Base-by-base conservation (phyloP, 2,113 vertebrate genomes). In the Seriola quinqueradiata region DNA sequence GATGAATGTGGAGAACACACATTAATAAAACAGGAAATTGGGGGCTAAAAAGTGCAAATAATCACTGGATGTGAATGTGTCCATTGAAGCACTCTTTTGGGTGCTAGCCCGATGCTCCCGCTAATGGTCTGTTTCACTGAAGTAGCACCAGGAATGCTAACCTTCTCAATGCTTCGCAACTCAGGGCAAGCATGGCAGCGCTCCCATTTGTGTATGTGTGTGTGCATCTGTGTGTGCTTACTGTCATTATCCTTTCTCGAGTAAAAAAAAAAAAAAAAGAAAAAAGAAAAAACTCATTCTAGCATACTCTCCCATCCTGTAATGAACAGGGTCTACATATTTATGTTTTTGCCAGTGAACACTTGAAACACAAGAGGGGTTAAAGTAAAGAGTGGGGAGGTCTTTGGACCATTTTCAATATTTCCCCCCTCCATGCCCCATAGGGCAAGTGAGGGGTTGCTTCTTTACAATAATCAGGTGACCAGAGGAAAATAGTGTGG, bases 401-500 rank as follows among this genome's bases (percentile, higher is more conserved):
- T 90, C 91, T 93, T 96, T 96, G 93, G 96, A 97, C 96, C 95
- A 95, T 96, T 96, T 96, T 96, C 97, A 98, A 96, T 98, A 98
- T 98, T 98, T 97, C 95, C 96, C 96, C 97, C 95, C 96, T 96
- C 95, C 94, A 96, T 80, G 87, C 79, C 85, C 84, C 82, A 74
- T 57, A 87, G 92, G 93, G 81, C 89, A 93, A 94, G 92, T 91
- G 92, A 91, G 92, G 97, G 96, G 90, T 95, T 97, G 96, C 92
- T 94, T 93, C 94, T 96, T 96, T 96, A 96, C 95, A 97, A 97
- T 96, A 95, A 95, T 96, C 96, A 95, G 96, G 95, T 97, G 96
- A 97, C 97, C 97, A 96, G 92, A 89, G 92, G 90, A 92, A 92
- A 94, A 94, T 92, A 97, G 96, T 96, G 92, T 97, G 97, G 96